Base-by-base conservation (phyloP, 35 echinoderm and acorn worm species). In the Patiria miniata region DNA sequence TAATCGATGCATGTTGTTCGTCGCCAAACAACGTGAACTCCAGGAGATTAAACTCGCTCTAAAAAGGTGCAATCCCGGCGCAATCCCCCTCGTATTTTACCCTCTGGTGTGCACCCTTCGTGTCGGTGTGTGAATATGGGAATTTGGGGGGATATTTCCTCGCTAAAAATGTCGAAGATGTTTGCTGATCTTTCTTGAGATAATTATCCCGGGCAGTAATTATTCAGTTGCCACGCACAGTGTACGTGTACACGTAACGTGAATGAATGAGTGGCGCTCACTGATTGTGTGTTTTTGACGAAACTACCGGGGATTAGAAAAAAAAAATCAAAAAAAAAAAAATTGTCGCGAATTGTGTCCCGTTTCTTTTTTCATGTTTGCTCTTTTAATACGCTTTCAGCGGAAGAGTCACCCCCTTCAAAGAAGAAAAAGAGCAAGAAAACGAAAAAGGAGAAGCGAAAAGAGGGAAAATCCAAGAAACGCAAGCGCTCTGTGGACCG, bases 381-480 rank as follows among this genome's bases (percentile, higher is more conserved):
- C 82, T 54, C 21, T 76, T 79, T 42, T 39, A 8, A 80, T 81
- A 40, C 21, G 5, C 21, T 88, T 88, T 42, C 85, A 97, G 95
- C 79, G 5, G 95, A 93, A 52, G 92, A 93, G 88, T 68, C 81
- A 30, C 81, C 90, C 39, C 89, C 89, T 16, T 84, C 84, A 39
- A 97, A 97, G 83, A 97, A 97, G 88, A 97, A 93, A 83, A 93
- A 97, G 61, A 93, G 95, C 51, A 97, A 97, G 55, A 99, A 99
- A 57, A 94, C 91, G n/a, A 99, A 99, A 82, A 99, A 99, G 78
- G 91, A 94, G 32, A 94, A 99, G 55, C 86, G 61, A 47, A 89
- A 94, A 83, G 92, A 89, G 40, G 82, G 82, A 77, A 94, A 89
- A 51, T 61, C 61, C n/a, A 91, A 94, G 77, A 99, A 99, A 84